A percentile compares a stretch with the other conserved stretches of the same genome.
phyloP scores from a whole-genome alignment of 2,113 vertebrate genomes.

The Lophotis ruficrista region DNA sequence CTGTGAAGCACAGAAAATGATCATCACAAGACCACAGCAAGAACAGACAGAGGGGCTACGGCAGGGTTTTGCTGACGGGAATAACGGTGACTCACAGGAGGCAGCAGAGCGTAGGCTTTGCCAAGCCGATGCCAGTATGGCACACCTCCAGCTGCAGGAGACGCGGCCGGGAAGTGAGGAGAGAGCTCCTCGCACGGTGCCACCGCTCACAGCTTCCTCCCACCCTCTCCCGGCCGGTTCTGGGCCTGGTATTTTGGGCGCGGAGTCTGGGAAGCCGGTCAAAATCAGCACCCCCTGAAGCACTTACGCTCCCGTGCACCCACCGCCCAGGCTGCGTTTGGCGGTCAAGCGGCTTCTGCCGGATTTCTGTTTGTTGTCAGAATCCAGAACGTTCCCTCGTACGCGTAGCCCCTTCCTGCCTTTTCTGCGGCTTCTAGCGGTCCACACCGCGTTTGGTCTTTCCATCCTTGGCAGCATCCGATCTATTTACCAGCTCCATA shows the following conservation, averaged over 20 bases:
- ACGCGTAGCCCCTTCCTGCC: background rate
- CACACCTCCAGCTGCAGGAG: background rate
- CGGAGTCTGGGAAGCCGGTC: background rate
- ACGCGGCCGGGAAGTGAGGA: background rate
- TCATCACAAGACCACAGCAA: constrained; percentile 23
- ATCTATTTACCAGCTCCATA: background rate
- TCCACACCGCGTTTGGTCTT: background rate
- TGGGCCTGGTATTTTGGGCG: background rate
- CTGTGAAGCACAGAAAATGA: constrained; percentile 34
- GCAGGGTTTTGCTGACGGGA: background rate
- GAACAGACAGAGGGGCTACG: background rate
- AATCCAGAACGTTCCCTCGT: accelerated
- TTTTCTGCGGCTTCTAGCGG: background rate
- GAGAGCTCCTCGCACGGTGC: background rate
- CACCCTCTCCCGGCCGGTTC: background rate
- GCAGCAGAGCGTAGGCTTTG: background rate
- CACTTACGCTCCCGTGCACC: background rate
- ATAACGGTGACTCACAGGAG: background rate
- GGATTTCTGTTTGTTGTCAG: background rate
- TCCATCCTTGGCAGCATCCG: background rate
- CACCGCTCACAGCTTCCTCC: background rate
- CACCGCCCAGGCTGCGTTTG: accelerated
- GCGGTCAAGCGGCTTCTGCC: background rate
- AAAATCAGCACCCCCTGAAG: background rate
- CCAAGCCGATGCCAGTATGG: background rate